Evolutionary conservation across 2,797 vertebrate species (phyloP).

Genomic region (Fratercula arctica): DNA sequence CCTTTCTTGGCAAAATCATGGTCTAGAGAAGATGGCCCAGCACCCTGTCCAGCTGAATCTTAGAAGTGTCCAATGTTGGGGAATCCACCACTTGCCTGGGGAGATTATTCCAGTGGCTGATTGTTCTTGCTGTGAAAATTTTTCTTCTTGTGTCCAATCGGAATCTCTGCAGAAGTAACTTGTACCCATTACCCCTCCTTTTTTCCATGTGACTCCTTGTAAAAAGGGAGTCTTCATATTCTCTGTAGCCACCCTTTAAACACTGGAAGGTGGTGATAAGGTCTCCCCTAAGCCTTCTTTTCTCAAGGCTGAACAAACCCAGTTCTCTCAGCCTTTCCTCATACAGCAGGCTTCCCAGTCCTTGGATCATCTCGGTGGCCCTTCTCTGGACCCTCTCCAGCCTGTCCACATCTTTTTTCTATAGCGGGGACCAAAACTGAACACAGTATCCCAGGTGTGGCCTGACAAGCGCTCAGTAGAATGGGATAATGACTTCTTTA

Average conservation of each 20-base stretch:
- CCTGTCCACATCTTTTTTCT: not conserved
- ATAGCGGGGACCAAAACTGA: not conserved
- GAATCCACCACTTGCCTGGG: not conserved
- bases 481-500: not conserved
- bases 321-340: not conserved
- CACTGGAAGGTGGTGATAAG: not conserved
- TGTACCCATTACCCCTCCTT: not conserved
- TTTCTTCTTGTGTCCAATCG: not conserved
- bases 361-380: not conserved
- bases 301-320: not conserved
- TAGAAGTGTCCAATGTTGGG: not conserved
- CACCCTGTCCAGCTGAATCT: not conserved
- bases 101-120: not conserved
- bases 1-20: not conserved
- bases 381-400: not conserved
- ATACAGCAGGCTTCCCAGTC: not conserved
- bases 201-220: not conserved
- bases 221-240: not conserved
- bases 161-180: not conserved
- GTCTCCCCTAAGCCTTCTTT: not conserved
- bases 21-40: not conserved
- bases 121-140: not conserved
- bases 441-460: not conserved
- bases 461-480: not conserved
- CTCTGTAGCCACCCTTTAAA: not conserved